Percentiles rank a stretch among this genome's conserved stretches.
These are phyloP conservation scores for Aromia moschata DNA, from an alignment of 2,888 invertebrate species.

Conservation along the genomic window DNA sequence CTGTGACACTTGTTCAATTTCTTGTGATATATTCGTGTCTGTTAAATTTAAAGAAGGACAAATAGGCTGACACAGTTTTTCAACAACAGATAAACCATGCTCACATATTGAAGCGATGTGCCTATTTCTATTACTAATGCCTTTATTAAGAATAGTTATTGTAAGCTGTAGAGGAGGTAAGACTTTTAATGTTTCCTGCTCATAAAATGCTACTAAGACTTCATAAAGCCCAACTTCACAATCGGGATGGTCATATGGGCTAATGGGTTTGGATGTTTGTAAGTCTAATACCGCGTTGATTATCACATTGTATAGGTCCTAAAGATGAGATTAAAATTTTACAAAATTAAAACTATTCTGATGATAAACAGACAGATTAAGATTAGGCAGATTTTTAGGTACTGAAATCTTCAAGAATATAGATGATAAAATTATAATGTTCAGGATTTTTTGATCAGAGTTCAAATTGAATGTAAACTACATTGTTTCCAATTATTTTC, in stretches of 20 bases:
- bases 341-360: too few relatives aligned
- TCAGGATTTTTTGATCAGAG: too few relatives aligned
- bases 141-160: conserved; percentile 38
- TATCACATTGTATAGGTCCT: conserved; percentile 37
- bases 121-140: conserved; percentile 31
- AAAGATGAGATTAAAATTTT: too few relatives aligned
- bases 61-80: conserved; percentile 45
- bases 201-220: conserved; percentile 40
- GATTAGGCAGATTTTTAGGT: too few relatives aligned
- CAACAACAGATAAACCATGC: conserved; percentile 36
- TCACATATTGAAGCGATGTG: conserved; percentile 36
- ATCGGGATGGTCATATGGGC: conserved; percentile 36
- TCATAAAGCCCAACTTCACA: conserved; percentile 39
- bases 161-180: conserved; percentile 39
- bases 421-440: too few relatives aligned
- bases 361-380: too few relatives aligned
- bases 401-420: too few relatives aligned
- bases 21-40: neutral
- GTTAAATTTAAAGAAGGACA: conserved; percentile 38
- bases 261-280: conserved; percentile 29
- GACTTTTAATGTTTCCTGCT: conserved; percentile 39
- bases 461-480: too few relatives aligned
- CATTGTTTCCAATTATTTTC: too few relatives aligned
- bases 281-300: conserved; percentile 37
- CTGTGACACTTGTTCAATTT: too few relatives aligned